phyloP scores from a whole-genome alignment of 2,888 invertebrate genomes.

The Leuctra nigra region DNA sequence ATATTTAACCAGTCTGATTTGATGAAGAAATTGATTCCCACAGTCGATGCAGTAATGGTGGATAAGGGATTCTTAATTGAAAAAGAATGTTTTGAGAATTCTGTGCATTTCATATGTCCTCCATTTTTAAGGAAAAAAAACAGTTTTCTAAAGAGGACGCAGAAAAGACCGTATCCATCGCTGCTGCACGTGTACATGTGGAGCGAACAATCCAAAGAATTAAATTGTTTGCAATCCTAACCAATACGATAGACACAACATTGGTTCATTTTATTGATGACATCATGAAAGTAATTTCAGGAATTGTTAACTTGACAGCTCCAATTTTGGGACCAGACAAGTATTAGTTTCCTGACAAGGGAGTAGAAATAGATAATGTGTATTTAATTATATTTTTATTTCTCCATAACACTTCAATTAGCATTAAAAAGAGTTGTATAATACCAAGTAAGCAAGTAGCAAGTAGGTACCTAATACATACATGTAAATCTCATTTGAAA shows the following conservation, averaged over 20 bases:
- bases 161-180: constrained; percentile 21
- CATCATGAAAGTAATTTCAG: neutral
- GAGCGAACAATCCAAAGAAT: constrained; percentile 29
- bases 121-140: constrained; percentile 22
- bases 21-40: constrained; percentile 8
- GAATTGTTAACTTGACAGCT: neutral
- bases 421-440: no score
- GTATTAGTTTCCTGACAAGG: no score
- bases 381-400: no score
- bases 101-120: constrained; percentile 26
- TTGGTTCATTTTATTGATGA: neutral
- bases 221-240: neutral
- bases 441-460: no score
- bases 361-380: no score
- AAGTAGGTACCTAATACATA: no score
- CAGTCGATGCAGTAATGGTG: constrained; percentile 31
- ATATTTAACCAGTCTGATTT: constrained; percentile 18
- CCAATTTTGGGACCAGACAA: constrained; percentile 1
- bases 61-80: constrained; percentile 33
- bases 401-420: no score
- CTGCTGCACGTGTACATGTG: constrained; percentile 28
- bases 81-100: constrained; percentile 27
- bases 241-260: neutral
- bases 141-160: constrained; percentile 26
- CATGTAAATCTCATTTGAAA: no score